These are phyloP conservation scores for Vombatus ursinus DNA, from an alignment of 2,113 vertebrate genomes.

Conservation along the genomic window DNA sequence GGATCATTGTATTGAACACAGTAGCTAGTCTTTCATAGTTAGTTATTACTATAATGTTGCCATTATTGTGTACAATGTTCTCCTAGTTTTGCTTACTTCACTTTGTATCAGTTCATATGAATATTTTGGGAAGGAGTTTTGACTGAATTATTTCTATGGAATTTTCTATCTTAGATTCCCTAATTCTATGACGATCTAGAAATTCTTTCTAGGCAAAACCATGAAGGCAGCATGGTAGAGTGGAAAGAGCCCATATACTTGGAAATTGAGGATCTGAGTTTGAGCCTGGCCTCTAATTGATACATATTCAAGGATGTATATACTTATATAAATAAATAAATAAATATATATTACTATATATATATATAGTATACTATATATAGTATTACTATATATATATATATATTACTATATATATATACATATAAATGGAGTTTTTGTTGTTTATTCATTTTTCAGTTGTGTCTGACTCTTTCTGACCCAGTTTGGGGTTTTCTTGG, in stretches of 20 bases:
- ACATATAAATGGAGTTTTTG: not conserved
- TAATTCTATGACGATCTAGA: not conserved
- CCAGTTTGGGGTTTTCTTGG: not conserved
- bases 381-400: not conserved
- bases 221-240: not conserved
- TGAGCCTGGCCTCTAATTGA: not conserved
- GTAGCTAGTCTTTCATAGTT: not conserved
- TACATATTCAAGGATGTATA: no score
- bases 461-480: not conserved
- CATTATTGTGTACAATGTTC: no score
- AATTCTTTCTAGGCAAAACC: not conserved
- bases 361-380: not conserved
- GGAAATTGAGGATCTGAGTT: not conserved
- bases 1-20: not conserved
- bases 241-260: not conserved
- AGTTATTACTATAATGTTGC: not conserved
- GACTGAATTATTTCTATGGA: not conserved
- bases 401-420: not conserved
- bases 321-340: no score
- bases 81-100: not conserved
- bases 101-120: not conserved
- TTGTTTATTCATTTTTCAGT: not conserved
- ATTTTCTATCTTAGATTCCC: not conserved
- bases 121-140: not conserved
- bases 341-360: not conserved